Evolutionary conservation across 2,888 invertebrate genomes (phyloP), one percentile per base, ranked within the genome.

Genomic region (Artemia sinica): DNA sequence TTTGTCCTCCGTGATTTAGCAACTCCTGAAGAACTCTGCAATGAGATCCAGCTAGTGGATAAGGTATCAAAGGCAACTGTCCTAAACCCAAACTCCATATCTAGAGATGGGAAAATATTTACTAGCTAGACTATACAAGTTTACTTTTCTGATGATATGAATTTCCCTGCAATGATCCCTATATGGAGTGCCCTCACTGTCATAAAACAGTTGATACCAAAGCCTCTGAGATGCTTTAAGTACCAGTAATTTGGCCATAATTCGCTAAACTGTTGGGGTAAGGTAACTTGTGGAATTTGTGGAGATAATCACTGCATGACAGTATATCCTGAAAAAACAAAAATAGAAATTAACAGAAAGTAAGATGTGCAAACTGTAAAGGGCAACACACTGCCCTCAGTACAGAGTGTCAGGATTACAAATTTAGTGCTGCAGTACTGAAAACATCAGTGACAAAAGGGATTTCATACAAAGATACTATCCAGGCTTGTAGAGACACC

Each of bases 111-210:
- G 41, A 41, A 41, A 41, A 3, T 6, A 41, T 41, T 41, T 41
- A 41, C 41, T 41, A 41, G 41, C 41, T 41, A 41, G 5, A 6
- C 41, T 41, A 41, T 41, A 41, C 41, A 41, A 41, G 3, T 52
- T 2, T 3, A 52, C 58, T 52, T 52, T 7, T 52, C 7, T n/a
- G 14, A 52, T 13, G 58, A 52, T 14, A 52, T 52, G 58, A n/a
- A 3, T 2, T 52, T 52, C 14, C 13, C 58, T n/a, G 7, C 5
- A n/a, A 52, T 52, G 13, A 52, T 52, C 58, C 58, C 58, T n/a
- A 52, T 5, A 52, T 52, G 58, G 58, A 52, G 58, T n/a, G 58
- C 58, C 58, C 58, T 52, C 58, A 52, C 58, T 52, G 58, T 52
- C 5, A 7, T 52, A 13, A 52, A 52, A 52, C 58, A 5, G 58